Evolutionary conservation across 2,113 vertebrate genomes (phyloP).

Genomic region (Hucho hucho): DNA sequence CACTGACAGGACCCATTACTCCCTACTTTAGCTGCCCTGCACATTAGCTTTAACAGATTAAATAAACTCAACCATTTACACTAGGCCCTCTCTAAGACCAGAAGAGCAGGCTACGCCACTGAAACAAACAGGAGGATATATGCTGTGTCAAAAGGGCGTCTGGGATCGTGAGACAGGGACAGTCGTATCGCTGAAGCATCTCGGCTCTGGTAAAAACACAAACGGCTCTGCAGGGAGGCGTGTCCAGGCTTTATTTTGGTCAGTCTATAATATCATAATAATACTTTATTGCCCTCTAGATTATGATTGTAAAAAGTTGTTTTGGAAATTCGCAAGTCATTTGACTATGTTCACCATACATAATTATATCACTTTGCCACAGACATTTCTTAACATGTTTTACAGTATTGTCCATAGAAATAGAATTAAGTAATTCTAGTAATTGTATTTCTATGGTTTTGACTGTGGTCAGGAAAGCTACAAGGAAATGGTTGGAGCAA

Average conservation of each 20-base stretch:
- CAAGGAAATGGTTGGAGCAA: too few species aligned
- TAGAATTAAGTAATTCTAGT: too few species aligned
- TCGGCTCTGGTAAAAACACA: background rate
- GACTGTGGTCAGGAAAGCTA: too few species aligned
- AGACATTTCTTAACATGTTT: too few species aligned
- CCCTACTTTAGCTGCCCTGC: slow-evolving; percentile 15
- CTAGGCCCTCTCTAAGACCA: slow-evolving; percentile 14
- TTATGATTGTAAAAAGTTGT: background rate
- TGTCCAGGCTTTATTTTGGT: background rate
- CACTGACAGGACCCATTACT: slow-evolving; percentile 32
- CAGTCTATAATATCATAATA: background rate
- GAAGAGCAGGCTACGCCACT: background rate
- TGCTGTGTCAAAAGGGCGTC: slow-evolving; percentile 4
- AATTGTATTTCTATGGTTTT: too few species aligned
- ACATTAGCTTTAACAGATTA: slow-evolving; percentile 12
- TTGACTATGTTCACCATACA: background rate
- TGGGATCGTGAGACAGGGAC: background rate
- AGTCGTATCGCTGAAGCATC: background rate
- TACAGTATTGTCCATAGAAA: too few species aligned
- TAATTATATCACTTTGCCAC: too few species aligned
- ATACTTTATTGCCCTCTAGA: background rate
- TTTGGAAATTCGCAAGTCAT: slow-evolving; percentile 32
- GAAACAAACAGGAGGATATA: slow-evolving; percentile 28
- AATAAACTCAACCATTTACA: slow-evolving; percentile 29
- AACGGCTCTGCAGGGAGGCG: background rate